phyloP scores from a whole-genome alignment of 2,888 invertebrate species.

The Synergus laeviventris region DNA sequence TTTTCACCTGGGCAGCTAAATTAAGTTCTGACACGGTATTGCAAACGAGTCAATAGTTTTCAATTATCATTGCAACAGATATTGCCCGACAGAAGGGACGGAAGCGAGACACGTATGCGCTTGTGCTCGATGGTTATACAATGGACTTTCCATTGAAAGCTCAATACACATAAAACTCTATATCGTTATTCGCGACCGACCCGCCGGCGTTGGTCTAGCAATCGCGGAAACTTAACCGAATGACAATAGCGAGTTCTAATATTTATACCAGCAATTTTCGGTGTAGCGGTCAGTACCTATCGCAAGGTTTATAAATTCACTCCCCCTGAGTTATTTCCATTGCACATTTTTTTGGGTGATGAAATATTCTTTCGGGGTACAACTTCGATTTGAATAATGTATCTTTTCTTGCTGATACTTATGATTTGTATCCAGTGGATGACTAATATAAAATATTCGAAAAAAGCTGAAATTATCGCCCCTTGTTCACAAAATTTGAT shows the following conservation, averaged over 20 bases:
- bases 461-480: background rate
- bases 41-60: slow-evolving; percentile 50
- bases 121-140: slow-evolving; percentile 44
- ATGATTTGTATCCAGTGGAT: background rate
- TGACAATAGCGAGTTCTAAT: slow-evolving; percentile 64
- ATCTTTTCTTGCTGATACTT: background rate
- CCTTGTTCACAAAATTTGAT: background rate
- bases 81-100: slow-evolving; percentile 44
- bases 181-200: slow-evolving; percentile 53
- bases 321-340: slow-evolving; percentile 11
- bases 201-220: slow-evolving; percentile 21
- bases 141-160: slow-evolving; percentile 54
- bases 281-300: slow-evolving; percentile 43
- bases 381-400: background rate
- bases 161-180: slow-evolving; percentile 62
- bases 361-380: background rate
- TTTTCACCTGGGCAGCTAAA: slow-evolving; percentile 41
- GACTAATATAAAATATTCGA: background rate
- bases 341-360: background rate
- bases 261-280: slow-evolving; percentile 69
- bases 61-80: slow-evolving; percentile 49
- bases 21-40: slow-evolving; percentile 37
- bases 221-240: slow-evolving; percentile 67
- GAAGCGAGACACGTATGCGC: slow-evolving; percentile 43
- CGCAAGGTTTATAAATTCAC: slow-evolving; percentile 44